These are phyloP conservation scores for Chironex yamaguchii DNA, from an alignment of 30 jellyfish, hydroid and myxozoan species.

Conservation along the genomic window DNA sequence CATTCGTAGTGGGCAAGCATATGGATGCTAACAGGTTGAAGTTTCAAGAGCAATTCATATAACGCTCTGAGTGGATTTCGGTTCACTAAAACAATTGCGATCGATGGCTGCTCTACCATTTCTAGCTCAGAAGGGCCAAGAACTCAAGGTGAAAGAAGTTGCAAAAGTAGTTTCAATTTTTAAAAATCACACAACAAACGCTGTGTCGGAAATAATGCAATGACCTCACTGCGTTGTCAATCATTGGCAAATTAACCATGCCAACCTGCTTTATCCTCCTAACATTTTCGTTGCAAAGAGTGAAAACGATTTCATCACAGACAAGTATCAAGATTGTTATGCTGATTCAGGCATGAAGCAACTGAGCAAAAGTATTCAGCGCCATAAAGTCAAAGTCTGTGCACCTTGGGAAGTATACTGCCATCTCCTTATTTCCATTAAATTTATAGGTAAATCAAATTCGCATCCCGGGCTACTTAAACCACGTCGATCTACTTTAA, in stretches of 20 bases:
- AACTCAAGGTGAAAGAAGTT: not conserved
- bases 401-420: no score
- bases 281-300: slow-evolving; percentile 34
- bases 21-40: no score
- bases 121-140: not conserved
- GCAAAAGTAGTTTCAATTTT: slow-evolving; percentile 2
- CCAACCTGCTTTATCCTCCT: not conserved
- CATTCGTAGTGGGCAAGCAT: no score
- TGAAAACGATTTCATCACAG: slow-evolving; percentile 3
- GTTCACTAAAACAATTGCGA: no score
- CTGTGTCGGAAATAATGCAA: slow-evolving; percentile 2
- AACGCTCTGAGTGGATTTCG: no score
- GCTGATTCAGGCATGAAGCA: slow-evolving; percentile 27
- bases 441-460: no score
- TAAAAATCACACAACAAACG: slow-evolving; percentile 21
- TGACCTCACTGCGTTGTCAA: not conserved
- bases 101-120: not conserved
- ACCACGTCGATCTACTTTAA: no score
- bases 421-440: no score
- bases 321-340: slow-evolving; percentile 51
- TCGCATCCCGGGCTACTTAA: no score
- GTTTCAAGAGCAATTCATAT: no score
- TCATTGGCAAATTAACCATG: not conserved
- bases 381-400: not conserved
- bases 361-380: not conserved